phyloP scores from a whole-genome alignment of 2,797 vertebrate species.

The Pempheris klunzingeri region DNA sequence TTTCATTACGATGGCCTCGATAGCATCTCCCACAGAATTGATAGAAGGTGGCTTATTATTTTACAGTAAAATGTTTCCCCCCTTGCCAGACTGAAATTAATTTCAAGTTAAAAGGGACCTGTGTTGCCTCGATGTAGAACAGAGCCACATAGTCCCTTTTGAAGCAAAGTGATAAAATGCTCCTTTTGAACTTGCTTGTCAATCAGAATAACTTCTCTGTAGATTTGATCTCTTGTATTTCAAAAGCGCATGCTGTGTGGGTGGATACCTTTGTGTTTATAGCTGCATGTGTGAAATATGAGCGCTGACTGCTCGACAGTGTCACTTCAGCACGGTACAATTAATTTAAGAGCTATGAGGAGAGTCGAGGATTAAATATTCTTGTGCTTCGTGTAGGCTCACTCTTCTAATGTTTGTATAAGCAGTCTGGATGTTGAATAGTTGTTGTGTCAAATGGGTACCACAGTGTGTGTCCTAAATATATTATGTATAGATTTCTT shows the following conservation, averaged over 20 bases:
- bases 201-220: conserved; percentile 67
- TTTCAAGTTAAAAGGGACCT: conserved; percentile 72
- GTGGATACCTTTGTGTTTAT: conserved; percentile 63
- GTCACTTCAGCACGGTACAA: conserved; percentile 15
- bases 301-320: conserved; percentile 23
- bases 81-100: conserved; percentile 67
- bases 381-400: conserved; percentile 6
- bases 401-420: conserved; percentile 3
- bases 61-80: conserved; percentile 67
- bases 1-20: conserved; percentile 76
- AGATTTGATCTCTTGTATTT: conserved; percentile 69
- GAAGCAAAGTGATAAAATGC: conserved; percentile 73
- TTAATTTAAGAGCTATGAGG: conserved; percentile 35
- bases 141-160: conserved; percentile 54
- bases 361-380: conserved; percentile 21
- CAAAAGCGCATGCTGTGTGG: conserved; percentile 55
- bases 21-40: conserved; percentile 70
- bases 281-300: conserved; percentile 40
- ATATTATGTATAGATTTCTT: background rate
- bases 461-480: background rate
- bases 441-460: background rate
- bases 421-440: background rate
- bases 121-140: conserved; percentile 48
- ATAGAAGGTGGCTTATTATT: conserved; percentile 74
- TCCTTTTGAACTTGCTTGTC: conserved; percentile 71